These are phyloP conservation scores for Raja brachyura DNA, from an alignment of 2,113 vertebrate species.

Conservation along the genomic window DNA sequence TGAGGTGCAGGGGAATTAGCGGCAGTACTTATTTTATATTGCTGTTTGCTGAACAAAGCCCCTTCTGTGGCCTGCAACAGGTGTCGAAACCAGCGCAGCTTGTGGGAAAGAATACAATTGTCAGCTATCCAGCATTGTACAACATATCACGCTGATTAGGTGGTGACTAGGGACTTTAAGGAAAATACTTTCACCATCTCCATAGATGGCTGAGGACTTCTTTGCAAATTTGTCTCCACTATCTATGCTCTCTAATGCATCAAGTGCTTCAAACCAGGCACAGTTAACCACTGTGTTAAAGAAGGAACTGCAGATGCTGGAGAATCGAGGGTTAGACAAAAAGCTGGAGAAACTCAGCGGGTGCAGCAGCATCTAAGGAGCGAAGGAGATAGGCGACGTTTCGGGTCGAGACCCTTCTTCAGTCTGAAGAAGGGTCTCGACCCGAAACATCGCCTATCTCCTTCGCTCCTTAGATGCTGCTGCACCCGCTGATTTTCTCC, in stretches of 20 bases:
- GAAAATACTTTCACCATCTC: too few species aligned
- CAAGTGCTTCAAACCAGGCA: neutral
- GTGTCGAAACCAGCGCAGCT: neutral
- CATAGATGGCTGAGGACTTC: neutral
- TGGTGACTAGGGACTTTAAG: neutral
- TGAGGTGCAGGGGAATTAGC: conserved; percentile 11
- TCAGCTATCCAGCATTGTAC: neutral
- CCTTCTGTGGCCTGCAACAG: neutral
- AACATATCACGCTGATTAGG: neutral
- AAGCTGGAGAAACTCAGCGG: too few species aligned
- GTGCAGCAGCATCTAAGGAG: too few species aligned
- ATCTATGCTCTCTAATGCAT: neutral
- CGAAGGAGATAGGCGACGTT: too few species aligned
- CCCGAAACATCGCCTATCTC: too few species aligned
- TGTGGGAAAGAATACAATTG: neutral
- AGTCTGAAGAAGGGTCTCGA: too few species aligned
- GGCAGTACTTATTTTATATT: neutral
- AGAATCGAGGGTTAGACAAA: too few species aligned
- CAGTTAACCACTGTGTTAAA: neutral
- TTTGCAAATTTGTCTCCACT: neutral
- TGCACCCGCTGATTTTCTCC: too few species aligned
- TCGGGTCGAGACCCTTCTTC: too few species aligned
- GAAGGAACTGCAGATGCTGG: too few species aligned
- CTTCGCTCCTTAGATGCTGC: too few species aligned
- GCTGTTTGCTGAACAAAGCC: neutral